Conservation (phyloP, 1,140 invertebrate species). For the Bombus vancouverensis region DNA sequence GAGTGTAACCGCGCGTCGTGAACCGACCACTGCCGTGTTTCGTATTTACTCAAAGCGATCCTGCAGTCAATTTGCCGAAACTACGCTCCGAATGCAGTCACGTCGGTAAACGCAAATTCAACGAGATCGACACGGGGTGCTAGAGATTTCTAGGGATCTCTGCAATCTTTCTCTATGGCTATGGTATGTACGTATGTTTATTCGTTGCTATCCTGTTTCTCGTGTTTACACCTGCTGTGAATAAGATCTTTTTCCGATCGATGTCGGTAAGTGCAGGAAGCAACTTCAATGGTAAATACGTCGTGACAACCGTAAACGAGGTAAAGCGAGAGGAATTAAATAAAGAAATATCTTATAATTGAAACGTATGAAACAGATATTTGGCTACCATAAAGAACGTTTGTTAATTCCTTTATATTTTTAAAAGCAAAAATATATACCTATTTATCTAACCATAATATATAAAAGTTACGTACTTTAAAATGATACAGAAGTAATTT, state of each 20-base stretch:
- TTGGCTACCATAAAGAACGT: no score
- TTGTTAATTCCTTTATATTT: no score
- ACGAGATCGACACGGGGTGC: neutral
- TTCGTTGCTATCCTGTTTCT: neutral
- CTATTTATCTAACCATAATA: no score
- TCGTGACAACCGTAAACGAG: no score
- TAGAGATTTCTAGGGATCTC: neutral
- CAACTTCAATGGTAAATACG: neutral
- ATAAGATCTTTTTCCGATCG: neutral
- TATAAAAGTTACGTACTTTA: no score
- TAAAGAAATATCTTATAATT: no score
- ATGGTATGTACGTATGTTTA: neutral
- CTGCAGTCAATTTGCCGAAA: constrained; percentile 59
- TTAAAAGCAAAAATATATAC: no score
- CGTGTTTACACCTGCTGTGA: neutral
- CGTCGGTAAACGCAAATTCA: constrained; percentile 57
- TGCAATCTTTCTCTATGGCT: no score
- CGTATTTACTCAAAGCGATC: constrained; percentile 55
- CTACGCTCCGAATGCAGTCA: constrained; percentile 11
- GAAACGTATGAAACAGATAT: no score
- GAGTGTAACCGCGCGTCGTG: constrained; percentile 40
- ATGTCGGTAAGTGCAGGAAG: neutral
- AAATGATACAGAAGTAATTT: no score
- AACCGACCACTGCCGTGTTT: constrained; percentile 25
- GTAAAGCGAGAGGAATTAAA: no score